A percentile compares a stretch with the other conserved stretches of the same genome.
Evolutionary conservation across 2,888 invertebrate genomes (phyloP).

Genomic region (Drosophila sordidula): DNA sequence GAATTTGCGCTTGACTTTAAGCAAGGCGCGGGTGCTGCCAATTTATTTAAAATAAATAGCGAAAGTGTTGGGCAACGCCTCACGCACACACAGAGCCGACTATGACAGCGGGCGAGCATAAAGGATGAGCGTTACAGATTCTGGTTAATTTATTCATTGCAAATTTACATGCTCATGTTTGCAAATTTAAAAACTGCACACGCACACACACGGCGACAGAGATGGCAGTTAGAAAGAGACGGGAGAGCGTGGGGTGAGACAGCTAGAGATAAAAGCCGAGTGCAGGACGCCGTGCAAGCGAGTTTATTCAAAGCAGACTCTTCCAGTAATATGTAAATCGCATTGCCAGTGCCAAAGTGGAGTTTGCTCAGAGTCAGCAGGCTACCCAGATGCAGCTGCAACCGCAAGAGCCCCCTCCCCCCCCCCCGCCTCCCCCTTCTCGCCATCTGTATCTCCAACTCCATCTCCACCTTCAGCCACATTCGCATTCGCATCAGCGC

Average conservation of each 20-base stretch:
- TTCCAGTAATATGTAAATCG: constrained; percentile 77
- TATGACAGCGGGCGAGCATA: background rate
- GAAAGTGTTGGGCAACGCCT: constrained; percentile 70
- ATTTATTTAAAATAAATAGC: constrained; percentile 74
- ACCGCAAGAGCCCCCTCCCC: constrained; percentile 12
- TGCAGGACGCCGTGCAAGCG: constrained; percentile 36
- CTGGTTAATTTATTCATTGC: constrained; percentile 77
- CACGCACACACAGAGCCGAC: constrained; percentile 15
- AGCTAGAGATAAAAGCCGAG: constrained; percentile 40
- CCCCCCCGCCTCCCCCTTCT: background rate
- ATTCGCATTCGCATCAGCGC: constrained; percentile 4
- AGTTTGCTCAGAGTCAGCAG: constrained; percentile 61
- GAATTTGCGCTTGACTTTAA: constrained; percentile 40
- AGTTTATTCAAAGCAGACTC: constrained; percentile 80
- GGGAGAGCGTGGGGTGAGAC: background rate
- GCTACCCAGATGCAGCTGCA: constrained; percentile 35
- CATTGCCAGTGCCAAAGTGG: constrained; percentile 68
- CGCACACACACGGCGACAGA: constrained; percentile 2
- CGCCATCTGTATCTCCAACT: background rate
- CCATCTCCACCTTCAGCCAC: background rate
- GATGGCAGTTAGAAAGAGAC: constrained; percentile 20
- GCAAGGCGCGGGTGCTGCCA: constrained; percentile 41
- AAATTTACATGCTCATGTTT: constrained; percentile 79
- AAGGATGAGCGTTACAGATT: constrained; percentile 28
- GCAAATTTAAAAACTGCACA: constrained; percentile 77